Conservation (phyloP, 2,888 invertebrate genomes). For the Apodemia mormo region DNA sequence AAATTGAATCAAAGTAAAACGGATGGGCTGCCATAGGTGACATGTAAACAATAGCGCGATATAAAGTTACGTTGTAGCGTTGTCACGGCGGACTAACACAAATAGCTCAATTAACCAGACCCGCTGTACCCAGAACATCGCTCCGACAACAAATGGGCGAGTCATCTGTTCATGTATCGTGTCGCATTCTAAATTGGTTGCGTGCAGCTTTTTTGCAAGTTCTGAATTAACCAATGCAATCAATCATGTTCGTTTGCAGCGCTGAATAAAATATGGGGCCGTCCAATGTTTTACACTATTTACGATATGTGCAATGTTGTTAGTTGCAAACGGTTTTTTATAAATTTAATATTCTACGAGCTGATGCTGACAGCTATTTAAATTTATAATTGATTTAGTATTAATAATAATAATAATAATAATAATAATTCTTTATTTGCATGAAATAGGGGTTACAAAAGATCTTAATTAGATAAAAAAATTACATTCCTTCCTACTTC, state of each 20-base stretch:
- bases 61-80: constrained; percentile 53
- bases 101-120: constrained; percentile 74
- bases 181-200: constrained; percentile 69
- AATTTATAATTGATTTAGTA: constrained; percentile 1
- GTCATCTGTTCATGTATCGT: constrained; percentile 60
- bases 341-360: constrained; percentile 8
- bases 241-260: constrained; percentile 45
- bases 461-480: no score
- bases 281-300: constrained; percentile 29
- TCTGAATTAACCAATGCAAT: constrained; percentile 49
- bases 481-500: no score
- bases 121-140: constrained; percentile 53
- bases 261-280: constrained; percentile 25
- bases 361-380: not conserved
- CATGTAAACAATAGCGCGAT: constrained; percentile 46
- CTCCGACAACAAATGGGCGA: constrained; percentile 53
- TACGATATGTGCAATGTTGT: constrained; percentile 12
- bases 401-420: no score
- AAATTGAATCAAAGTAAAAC: not conserved
- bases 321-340: constrained; percentile 17
- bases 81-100: constrained; percentile 63
- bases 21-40: constrained; percentile 13
- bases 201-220: constrained; percentile 52
- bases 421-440: no score
- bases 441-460: no score